Conservation (phyloP, 2,113 vertebrate species). For the Leptocoma aspasia region DNA sequence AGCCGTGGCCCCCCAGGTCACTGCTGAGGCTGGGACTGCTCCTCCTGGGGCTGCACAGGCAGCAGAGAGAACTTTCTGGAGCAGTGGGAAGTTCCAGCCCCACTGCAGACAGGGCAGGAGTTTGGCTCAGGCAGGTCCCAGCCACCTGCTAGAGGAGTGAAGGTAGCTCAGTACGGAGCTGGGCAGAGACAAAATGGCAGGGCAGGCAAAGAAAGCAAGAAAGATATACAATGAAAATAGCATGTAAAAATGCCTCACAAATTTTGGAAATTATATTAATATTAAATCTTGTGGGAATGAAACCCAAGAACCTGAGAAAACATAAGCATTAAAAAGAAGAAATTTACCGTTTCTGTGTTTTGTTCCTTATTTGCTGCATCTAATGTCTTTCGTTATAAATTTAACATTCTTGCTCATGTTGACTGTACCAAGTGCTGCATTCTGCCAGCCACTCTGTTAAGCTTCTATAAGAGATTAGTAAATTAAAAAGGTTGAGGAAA, state of each 20-base stretch:
- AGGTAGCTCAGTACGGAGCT: background rate
- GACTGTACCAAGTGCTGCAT: background rate
- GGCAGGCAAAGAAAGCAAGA: background rate
- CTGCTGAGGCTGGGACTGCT: background rate
- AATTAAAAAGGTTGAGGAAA: background rate
- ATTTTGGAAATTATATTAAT: background rate
- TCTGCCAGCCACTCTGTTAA: background rate
- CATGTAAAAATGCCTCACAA: accelerated
- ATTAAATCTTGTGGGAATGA: background rate
- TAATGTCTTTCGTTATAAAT: background rate
- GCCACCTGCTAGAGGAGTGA: background rate
- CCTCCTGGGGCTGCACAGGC: background rate
- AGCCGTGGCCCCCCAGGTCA: background rate
- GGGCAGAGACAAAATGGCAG: background rate
- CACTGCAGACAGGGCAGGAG: background rate
- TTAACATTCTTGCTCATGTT: background rate
- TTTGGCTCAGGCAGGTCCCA: background rate
- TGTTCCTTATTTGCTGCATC: background rate
- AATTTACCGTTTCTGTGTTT: background rate
- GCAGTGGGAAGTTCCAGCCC: background rate
- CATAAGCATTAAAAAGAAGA: background rate
- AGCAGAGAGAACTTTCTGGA: background rate
- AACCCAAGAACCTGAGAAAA: background rate
- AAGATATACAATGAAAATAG: background rate
- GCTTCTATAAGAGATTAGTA: background rate